phyloP scores from a whole-genome alignment of 2,797 vertebrate genomes.

The Galagoides demidoff region DNA sequence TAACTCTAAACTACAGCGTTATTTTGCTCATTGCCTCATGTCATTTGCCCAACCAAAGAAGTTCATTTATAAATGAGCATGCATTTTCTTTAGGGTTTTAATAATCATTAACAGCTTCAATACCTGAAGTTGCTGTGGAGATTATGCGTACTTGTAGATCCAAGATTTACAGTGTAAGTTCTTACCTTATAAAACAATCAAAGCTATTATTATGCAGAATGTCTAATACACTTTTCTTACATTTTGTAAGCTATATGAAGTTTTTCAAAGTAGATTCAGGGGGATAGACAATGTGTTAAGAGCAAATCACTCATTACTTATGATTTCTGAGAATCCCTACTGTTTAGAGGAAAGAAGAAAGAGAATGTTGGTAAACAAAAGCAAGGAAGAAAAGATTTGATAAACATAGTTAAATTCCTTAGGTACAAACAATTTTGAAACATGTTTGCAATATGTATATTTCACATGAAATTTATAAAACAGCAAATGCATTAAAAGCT shows the following conservation, averaged over 20 bases:
- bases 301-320: background rate
- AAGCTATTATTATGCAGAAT: constrained; percentile 19
- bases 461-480: constrained; percentile 33
- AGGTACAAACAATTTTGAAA: constrained; percentile 24
- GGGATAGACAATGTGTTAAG: background rate
- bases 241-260: background rate
- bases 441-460: background rate
- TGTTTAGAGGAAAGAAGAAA: constrained; percentile 6
- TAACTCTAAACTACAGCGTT: constrained; percentile 9
- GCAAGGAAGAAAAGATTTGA: background rate
- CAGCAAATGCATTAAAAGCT: background rate
- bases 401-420: constrained; percentile 44
- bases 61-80: background rate
- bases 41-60: constrained; percentile 31
- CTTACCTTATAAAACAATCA: background rate
- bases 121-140: background rate
- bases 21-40: background rate
- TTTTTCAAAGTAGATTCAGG: constrained; percentile 14
- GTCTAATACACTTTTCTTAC: constrained; percentile 25
- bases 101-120: background rate
- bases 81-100: constrained; percentile 1
- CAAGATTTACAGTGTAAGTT: background rate
- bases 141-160: background rate
- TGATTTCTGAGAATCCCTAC: constrained; percentile 14
- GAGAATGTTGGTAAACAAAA: background rate